These are phyloP conservation scores for Resseliella maxima DNA, from an alignment of 2,888 invertebrate genomes.

Conservation along the genomic window DNA sequence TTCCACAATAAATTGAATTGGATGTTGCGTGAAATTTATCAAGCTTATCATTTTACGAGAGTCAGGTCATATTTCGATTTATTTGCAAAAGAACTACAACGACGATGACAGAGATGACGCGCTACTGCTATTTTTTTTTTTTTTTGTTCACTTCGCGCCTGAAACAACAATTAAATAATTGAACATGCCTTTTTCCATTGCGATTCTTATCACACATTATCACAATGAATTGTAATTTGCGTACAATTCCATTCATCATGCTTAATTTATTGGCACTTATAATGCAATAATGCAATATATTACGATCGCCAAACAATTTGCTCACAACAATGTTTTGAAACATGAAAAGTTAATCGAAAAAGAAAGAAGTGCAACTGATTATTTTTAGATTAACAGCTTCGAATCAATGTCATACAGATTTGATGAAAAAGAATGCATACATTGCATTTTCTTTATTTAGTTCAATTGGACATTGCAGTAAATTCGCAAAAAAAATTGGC, in stretches of 20 bases:
- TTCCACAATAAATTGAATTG: neutral
- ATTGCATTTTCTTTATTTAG: too few species aligned
- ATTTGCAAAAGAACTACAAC: neutral
- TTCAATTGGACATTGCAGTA: too few species aligned
- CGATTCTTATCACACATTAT: neutral
- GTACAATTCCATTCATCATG: neutral
- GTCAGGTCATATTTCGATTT: neutral
- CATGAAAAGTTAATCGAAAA: too few species aligned
- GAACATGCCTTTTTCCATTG: neutral
- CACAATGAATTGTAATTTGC: neutral
- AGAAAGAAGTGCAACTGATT: neutral
- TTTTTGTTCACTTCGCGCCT: neutral
- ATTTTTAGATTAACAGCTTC: neutral
- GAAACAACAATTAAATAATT: neutral
- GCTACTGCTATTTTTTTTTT: too few species aligned
- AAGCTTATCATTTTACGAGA: neutral
- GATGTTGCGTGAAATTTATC: conserved; percentile 8
- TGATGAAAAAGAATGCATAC: neutral
- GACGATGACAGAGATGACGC: too few species aligned
- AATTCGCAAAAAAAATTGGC: too few species aligned
- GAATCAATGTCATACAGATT: neutral
- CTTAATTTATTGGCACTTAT: neutral
- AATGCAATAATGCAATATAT: too few species aligned
- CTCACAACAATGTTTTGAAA: neutral
- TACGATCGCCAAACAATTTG: neutral